phyloP scores from a whole-genome alignment of 2,888 invertebrate species.

The Hypselothyrea guttata region DNA sequence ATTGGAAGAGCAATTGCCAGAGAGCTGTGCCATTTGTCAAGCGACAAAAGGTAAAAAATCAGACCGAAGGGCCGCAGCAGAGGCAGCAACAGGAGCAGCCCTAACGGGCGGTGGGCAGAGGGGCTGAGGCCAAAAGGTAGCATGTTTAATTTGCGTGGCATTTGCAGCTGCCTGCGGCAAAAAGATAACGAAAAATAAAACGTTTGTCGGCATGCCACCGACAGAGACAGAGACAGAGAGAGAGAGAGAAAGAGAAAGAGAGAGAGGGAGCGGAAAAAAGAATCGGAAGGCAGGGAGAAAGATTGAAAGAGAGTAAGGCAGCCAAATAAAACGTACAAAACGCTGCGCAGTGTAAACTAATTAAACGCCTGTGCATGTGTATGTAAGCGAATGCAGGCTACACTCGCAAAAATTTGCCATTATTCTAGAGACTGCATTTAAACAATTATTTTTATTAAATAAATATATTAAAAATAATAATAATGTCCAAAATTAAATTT shows the following conservation, averaged over 20 bases:
- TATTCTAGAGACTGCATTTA: too few species aligned
- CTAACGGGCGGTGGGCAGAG: conserved; percentile 12
- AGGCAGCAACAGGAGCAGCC: conserved; percentile 1
- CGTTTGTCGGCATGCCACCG: conserved; percentile 62
- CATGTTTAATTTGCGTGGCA: conserved; percentile 81
- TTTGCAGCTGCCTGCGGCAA: conserved; percentile 81
- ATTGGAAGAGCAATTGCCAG: conserved; percentile 39
- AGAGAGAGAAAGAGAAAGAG: neutral
- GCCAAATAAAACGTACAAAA: conserved; percentile 27
- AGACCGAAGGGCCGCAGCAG: conserved; percentile 24
- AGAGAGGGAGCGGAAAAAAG: neutral
- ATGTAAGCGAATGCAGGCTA: conserved; percentile 20
- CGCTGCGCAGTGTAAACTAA: conserved; percentile 71
- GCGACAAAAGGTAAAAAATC: conserved; percentile 65
- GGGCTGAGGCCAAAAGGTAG: conserved; percentile 62
- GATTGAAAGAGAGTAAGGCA: conserved; percentile 4
- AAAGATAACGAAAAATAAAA: conserved; percentile 81
- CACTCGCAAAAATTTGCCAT: too few species aligned
- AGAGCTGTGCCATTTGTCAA: conserved; percentile 56
- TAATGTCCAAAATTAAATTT: too few species aligned
- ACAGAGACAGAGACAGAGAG: neutral
- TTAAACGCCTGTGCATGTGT: conserved; percentile 56
- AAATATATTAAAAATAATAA: too few species aligned
- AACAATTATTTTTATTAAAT: too few species aligned
- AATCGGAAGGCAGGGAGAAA: too few species aligned